phyloP scores from a whole-genome alignment of 2,113 vertebrate species.

The Isurus oxyrinchus region DNA sequence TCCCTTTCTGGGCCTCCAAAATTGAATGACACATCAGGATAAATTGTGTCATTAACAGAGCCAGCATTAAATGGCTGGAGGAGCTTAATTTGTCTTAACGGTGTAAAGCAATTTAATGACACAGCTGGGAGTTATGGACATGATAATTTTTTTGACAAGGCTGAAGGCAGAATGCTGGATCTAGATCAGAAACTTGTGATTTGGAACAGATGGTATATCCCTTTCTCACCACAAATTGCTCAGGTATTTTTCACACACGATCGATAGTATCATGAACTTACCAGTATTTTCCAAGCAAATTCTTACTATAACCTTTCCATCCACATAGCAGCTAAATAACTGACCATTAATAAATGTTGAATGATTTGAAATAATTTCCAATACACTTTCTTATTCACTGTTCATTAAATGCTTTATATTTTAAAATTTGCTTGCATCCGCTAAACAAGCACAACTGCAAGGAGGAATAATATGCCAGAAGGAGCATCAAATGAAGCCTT shows the following conservation, averaged over 20 bases:
- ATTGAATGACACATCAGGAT: neutral
- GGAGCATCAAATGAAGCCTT: too few relatives aligned
- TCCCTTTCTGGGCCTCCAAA: neutral
- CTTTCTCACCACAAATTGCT: neutral
- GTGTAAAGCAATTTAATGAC: neutral
- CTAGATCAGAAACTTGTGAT: neutral
- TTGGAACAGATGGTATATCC: neutral
- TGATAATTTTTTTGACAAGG: neutral
- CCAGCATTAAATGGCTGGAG: neutral
- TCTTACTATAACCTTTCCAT: neutral
- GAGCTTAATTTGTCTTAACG: neutral
- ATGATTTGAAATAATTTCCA: neutral
- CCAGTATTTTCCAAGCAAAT: neutral
- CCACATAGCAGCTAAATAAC: neutral
- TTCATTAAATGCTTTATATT: neutral
- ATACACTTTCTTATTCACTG: neutral
- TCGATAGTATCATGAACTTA: neutral
- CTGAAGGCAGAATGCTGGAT: neutral
- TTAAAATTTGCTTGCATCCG: neutral
- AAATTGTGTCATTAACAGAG: neutral
- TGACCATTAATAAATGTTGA: neutral
- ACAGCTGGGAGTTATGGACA: neutral
- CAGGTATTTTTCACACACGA: neutral
- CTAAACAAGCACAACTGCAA: neutral
- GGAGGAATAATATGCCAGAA: too few relatives aligned